phyloP scores from a whole-genome alignment of 2,797 vertebrate species.

The Argya squamiceps region DNA sequence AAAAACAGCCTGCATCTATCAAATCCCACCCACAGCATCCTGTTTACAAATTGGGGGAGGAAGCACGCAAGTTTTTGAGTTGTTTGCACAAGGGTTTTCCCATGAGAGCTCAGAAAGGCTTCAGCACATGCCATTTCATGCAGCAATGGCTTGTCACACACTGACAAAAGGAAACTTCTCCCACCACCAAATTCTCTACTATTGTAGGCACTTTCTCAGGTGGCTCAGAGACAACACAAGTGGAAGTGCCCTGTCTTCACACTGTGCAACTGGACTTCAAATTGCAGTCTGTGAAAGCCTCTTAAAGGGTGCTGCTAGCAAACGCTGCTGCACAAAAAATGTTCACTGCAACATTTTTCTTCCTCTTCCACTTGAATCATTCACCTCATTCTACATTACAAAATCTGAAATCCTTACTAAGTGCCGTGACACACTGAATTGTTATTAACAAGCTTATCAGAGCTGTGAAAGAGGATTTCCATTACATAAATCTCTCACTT shows the following conservation, averaged over 20 bases:
- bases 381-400: background rate
- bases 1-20: background rate
- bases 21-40: background rate
- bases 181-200: background rate
- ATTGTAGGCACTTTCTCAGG: background rate
- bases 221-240: background rate
- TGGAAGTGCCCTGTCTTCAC: background rate
- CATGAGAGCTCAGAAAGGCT: background rate
- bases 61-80: background rate
- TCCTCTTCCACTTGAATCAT: background rate
- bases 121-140: background rate
- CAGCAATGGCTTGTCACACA: background rate
- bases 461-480: conserved; percentile 58
- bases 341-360: background rate
- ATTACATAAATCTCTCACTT: conserved; percentile 25
- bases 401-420: conserved; percentile 56
- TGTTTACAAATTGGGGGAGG: background rate
- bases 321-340: background rate
- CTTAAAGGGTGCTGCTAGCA: background rate
- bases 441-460: conserved; percentile 63
- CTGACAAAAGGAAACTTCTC: background rate
- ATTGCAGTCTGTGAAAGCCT: background rate
- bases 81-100: background rate
- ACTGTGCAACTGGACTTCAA: background rate
- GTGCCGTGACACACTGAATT: background rate